Conservation (phyloP, 2,888 invertebrate species). For the Melieria crassipennis region DNA sequence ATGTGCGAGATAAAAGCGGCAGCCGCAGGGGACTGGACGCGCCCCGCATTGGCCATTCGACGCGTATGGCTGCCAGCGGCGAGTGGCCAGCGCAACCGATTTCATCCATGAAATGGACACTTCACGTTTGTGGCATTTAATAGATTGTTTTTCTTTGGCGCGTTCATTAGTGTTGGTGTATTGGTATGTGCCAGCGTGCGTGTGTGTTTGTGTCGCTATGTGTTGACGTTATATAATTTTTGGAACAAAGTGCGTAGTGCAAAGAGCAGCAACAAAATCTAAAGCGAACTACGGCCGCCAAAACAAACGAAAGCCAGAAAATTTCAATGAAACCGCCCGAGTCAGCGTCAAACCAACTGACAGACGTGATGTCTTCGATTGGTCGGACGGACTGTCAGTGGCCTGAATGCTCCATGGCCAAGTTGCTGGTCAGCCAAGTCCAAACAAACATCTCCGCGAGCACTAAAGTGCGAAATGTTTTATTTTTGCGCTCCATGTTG, state of each 20-base stretch:
- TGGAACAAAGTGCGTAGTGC: not conserved
- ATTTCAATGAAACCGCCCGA: no score
- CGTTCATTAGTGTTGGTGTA: not conserved
- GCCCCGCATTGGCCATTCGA: not conserved
- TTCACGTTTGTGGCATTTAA: not conserved
- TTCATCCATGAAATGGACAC: conserved; percentile 1
- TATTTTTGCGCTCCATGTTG: no score
- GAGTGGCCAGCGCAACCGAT: not conserved
- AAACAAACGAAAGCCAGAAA: no score
- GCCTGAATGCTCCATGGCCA: no score
- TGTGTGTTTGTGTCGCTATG: not conserved
- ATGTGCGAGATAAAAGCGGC: not conserved
- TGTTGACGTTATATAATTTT: not conserved
- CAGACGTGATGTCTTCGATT: no score
- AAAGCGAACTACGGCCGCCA: not conserved
- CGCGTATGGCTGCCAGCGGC: not conserved
- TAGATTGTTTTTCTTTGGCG: not conserved
- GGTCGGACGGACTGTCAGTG: no score
- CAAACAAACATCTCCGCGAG: no score
- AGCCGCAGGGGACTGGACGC: not conserved
- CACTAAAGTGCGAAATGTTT: no score
- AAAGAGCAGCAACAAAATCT: not conserved
- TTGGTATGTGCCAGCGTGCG: not conserved
- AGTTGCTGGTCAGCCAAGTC: no score
- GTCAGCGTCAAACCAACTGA: no score